phyloP scores from a whole-genome alignment of 2,797 vertebrate species.

The Oreonectes daqikongensis region DNA sequence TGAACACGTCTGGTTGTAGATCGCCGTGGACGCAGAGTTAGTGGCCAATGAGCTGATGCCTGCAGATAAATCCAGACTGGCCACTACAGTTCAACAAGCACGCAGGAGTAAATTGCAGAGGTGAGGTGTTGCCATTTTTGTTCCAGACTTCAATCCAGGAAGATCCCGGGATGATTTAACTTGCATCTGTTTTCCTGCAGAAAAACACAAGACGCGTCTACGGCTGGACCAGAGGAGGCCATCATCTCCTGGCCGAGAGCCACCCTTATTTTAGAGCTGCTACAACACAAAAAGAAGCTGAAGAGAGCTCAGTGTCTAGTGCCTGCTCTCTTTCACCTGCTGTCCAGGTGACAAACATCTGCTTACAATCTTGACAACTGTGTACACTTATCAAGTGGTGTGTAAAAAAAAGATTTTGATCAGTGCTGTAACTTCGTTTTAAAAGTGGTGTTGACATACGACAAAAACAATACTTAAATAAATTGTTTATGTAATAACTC shows the following conservation, averaged over 20 bases:
- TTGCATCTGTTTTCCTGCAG: neutral
- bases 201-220: constrained; percentile 76
- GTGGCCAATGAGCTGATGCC: constrained; percentile 86
- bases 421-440: no score
- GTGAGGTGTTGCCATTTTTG: constrained; percentile 51
- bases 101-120: constrained; percentile 84
- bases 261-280: constrained; percentile 89
- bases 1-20: constrained; percentile 69
- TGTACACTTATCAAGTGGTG: no score
- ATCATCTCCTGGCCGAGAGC: constrained; percentile 84
- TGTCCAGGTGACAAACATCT: constrained; percentile 79
- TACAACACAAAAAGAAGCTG: constrained; percentile 98
- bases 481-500: no score
- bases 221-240: constrained; percentile 63
- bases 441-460: no score
- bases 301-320: constrained; percentile 81
- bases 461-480: no score
- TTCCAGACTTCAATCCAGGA: neutral
- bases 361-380: no score
- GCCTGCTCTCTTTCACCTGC: constrained; percentile 86
- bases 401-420: no score
- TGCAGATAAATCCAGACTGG: constrained; percentile 73
- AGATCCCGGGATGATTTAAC: neutral
- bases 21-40: constrained; percentile 84
- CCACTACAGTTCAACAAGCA: constrained; percentile 84